Percentiles rank a stretch among this genome's conserved stretches.
phyloP scores from a whole-genome alignment of 2,888 invertebrate genomes.

The Aphodius granarius region DNA sequence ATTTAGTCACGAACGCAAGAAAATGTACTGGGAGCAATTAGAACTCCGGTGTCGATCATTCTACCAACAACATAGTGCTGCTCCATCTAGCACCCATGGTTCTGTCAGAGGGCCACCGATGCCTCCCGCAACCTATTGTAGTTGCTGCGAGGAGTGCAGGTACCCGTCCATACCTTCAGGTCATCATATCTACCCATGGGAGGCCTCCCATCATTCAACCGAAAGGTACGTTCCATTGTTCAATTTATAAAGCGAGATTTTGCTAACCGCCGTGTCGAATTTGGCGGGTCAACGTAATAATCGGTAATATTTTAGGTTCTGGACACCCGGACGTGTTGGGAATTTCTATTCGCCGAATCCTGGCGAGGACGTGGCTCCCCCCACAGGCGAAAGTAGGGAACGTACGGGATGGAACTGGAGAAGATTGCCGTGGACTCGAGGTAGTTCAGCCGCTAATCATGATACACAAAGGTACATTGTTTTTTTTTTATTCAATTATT shows the following conservation, averaged over 20 bases:
- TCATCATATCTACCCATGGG: conserved; percentile 62
- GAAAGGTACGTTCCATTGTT: conserved; percentile 26
- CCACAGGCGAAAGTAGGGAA: conserved; percentile 40
- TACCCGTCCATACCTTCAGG: conserved; percentile 60
- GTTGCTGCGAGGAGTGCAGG: conserved; percentile 73
- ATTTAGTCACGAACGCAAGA: conserved; percentile 85
- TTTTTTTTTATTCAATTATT: neutral
- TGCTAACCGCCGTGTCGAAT: neutral
- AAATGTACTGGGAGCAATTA: conserved; percentile 93
- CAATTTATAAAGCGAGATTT: conserved; percentile 31
- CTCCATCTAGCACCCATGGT: conserved; percentile 47
- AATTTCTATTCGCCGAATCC: conserved; percentile 86
- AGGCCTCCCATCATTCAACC: conserved; percentile 37
- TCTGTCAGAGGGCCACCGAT: conserved; percentile 54
- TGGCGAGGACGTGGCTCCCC: conserved; percentile 57
- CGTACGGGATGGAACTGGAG: conserved; percentile 61
- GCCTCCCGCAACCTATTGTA: conserved; percentile 57
- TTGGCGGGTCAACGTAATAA: neutral
- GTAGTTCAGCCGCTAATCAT: conserved; percentile 49
- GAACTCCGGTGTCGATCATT: conserved; percentile 81
- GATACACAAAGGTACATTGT: conserved; percentile 44
- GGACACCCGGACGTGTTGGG: conserved; percentile 68
- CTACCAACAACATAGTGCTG: conserved; percentile 61
- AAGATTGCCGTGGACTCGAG: conserved; percentile 71
- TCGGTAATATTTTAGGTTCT: conserved; percentile 51